Evolutionary conservation across 2,797 vertebrate species (phyloP), one percentile per base, ranked within the genome.

Genomic region (Varecia variegata): DNA sequence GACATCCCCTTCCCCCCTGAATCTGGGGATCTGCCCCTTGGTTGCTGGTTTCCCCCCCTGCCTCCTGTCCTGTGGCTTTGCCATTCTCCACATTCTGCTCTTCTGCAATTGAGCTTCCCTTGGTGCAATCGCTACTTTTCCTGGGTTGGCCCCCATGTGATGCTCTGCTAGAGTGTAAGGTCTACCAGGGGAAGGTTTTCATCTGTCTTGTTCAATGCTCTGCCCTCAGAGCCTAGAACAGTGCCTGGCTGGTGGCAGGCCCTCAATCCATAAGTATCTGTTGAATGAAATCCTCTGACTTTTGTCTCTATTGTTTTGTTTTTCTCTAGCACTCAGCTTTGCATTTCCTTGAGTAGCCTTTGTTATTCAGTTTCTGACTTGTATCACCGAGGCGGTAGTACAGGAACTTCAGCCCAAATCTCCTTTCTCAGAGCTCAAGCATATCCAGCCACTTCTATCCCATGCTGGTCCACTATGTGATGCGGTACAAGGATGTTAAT

Each of bases 1-100:
- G 1, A 11, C 21, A n/a, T 54, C 43, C 0, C 20, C 14, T 15
- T 40, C 32, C 5, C 40, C 23, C 30, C 2, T 3, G n/a, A 12
- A 25, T 80, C 70, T 67, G 30, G 7, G 32, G 23, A 15, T 74
- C 23, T 89, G n/a, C 43, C 18, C 45, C 35, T 81, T n/a, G 30
- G 62, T 67, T 47, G 43, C 68, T 58, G 32, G 23, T 62, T 93
- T 83, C 52, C 14, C 5, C 5, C 35, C 25, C 82, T 47, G 3
- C n/a, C 77, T 85, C 38, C 56, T 91, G 17, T 71, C 38, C 4
- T 14, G 27, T 84, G 32, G 30, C 10, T 87, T 3, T 85, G 25
- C 12, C 30, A n/a, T 83, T 92, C 38, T 32, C 85, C 35, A 7
- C 11, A 32, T 40, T 54, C 43, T 25, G 12, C 25, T 79, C 3